These are phyloP conservation scores for Amblyopsis hoosieri DNA, from an alignment of 2,797 vertebrate genomes.

Conservation along the genomic window DNA sequence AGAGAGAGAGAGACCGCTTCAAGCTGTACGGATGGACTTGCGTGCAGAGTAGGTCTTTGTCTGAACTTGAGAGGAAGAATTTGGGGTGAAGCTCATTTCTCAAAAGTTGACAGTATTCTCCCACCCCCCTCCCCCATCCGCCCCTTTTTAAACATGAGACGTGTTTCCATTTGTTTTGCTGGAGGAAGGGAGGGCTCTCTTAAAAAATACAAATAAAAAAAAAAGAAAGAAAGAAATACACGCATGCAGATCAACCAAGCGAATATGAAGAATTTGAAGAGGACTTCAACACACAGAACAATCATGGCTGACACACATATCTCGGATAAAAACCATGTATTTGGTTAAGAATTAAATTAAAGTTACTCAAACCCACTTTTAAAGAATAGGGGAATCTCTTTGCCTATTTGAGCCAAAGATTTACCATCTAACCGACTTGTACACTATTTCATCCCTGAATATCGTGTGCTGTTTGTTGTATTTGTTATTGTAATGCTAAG, in stretches of 20 bases:
- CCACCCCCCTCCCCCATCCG: conserved; percentile 7
- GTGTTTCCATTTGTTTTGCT: conserved; percentile 33
- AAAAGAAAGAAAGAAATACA: conserved; percentile 10
- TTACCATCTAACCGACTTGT: conserved; percentile 61
- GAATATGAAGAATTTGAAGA: conserved; percentile 42
- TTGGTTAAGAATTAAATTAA: conserved; percentile 16
- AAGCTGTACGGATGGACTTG: conserved; percentile 53
- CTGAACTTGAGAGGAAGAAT: conserved; percentile 35
- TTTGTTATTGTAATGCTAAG: conserved; percentile 57
- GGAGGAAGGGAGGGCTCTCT: conserved; percentile 24
- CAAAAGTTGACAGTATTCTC: conserved; percentile 44
- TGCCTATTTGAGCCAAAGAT: conserved; percentile 76
- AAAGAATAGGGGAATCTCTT: conserved; percentile 38
- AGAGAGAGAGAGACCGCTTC: conserved; percentile 12
- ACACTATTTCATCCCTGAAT: conserved; percentile 62
- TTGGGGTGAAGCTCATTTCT: conserved; percentile 41
- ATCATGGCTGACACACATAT: conserved; percentile 40
- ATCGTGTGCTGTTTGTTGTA: conserved; percentile 61
- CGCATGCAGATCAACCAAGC: conserved; percentile 13
- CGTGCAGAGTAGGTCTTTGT: conserved; percentile 23
- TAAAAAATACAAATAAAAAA: neutral
- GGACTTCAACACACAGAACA: conserved; percentile 51
- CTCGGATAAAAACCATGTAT: conserved; percentile 5
- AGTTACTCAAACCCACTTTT: conserved; percentile 21
- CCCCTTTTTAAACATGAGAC: conserved; percentile 29